Conservation (phyloP, 2,888 invertebrate genomes). For the Agonopterix alstromeriana region DNA sequence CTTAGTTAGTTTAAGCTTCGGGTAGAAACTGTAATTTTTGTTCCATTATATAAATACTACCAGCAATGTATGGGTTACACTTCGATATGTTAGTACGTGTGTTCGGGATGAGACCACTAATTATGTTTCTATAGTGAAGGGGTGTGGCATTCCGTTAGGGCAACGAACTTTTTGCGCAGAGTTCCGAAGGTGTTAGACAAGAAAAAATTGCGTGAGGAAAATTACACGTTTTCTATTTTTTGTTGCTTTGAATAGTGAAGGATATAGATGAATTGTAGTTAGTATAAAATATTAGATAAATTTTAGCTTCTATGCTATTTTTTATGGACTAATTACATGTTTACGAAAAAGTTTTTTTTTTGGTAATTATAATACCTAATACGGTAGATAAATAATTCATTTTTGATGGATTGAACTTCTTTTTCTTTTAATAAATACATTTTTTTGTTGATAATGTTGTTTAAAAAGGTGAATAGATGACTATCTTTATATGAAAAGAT, state of each 20-base stretch:
- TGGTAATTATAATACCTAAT: no score
- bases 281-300: constrained; percentile 5
- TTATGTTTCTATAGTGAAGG: constrained; percentile 67
- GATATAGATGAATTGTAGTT: constrained; percentile 1
- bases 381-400: no score
- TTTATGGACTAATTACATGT: no score
- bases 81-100: constrained; percentile 28
- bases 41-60: not conserved
- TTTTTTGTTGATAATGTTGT: no score
- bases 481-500: no score
- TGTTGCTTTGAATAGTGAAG: not conserved
- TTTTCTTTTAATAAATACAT: no score
- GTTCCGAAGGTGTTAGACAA: constrained; percentile 19
- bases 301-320: no score
- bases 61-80: constrained; percentile 38
- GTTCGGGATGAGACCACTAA: constrained; percentile 63
- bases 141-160: constrained; percentile 58
- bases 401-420: no score
- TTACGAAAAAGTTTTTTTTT: no score
- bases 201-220: constrained; percentile 8
- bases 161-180: constrained; percentile 42
- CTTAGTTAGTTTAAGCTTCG: no score
- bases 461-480: no score
- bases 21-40: no score
- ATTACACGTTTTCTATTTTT: constrained; percentile 1